Conservation (phyloP, 2,113 vertebrate genomes). For the Budorcas taxicolor region DNA sequence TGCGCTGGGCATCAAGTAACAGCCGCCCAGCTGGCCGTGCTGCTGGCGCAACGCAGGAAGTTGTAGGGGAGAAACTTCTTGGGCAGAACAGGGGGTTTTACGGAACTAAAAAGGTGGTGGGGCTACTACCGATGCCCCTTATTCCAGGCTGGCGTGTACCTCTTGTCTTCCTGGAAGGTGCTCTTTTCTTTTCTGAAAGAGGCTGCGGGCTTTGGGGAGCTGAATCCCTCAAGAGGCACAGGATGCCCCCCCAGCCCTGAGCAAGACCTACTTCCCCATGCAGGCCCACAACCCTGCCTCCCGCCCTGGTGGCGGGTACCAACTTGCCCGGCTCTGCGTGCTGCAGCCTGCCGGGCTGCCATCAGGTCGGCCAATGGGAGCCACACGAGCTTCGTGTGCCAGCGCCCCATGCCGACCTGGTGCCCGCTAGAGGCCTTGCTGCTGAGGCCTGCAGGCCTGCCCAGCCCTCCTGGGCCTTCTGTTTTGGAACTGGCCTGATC, state of each 20-base stretch:
- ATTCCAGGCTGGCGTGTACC: too few relatives aligned
- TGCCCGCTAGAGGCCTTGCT: not conserved
- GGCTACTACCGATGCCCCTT: not conserved
- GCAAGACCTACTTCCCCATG: conserved; percentile 22
- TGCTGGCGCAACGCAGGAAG: not conserved
- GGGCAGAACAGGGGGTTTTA: not conserved
- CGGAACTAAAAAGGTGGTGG: not conserved
- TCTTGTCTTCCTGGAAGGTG: not conserved
- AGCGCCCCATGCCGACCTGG: not conserved
- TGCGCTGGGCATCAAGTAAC: conserved; percentile 63
- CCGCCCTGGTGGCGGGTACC: conserved; percentile 58
- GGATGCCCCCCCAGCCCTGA: not conserved
- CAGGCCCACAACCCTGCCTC: conserved; percentile 44
- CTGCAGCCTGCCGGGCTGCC: conserved; percentile 62
- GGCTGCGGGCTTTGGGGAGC: not conserved
- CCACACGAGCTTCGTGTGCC: conserved; percentile 39
- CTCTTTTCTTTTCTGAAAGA: not conserved
- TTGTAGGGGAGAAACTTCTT: not conserved
- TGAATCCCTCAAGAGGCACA: not conserved
- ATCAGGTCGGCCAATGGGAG: conserved; percentile 26
- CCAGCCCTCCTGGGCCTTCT: not conserved
- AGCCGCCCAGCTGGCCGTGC: conserved; percentile 43
- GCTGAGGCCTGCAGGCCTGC: not conserved
- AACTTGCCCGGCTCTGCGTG: conserved; percentile 63
- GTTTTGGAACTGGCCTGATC: not conserved